phyloP scores from a whole-genome alignment of 2,888 invertebrate genomes.

The Scaptomyza reducta region DNA sequence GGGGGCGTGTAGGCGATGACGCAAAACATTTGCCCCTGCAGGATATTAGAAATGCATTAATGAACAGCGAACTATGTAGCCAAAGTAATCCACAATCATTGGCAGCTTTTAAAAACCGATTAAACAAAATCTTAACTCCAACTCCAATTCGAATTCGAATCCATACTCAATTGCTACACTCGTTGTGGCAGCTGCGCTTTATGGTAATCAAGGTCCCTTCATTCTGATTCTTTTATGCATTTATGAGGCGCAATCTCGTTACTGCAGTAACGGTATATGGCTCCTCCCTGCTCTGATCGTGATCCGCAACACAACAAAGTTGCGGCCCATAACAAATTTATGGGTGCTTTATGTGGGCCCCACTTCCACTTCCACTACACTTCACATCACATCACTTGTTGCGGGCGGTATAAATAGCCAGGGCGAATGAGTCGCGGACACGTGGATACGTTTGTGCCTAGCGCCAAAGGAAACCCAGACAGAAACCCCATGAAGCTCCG shows the following conservation, averaged over 20 bases:
- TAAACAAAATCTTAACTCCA: constrained; percentile 23
- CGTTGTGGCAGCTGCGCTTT: constrained; percentile 57
- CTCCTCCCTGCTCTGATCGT: not conserved
- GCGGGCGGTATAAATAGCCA: constrained; percentile 44
- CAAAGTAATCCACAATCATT: constrained; percentile 16
- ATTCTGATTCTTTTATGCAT: constrained; percentile 52
- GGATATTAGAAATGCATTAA: constrained; percentile 76
- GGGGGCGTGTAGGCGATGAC: constrained; percentile 81
- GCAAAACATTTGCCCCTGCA: constrained; percentile 60
- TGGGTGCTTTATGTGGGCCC: constrained; percentile 48
- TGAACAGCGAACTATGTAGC: not conserved
- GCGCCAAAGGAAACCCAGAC: constrained; percentile 40
- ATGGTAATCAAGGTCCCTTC: constrained; percentile 59
- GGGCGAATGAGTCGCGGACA: constrained; percentile 12
- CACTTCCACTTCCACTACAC: constrained; percentile 25
- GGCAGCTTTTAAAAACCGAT: constrained; percentile 74
- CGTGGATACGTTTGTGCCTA: constrained; percentile 28
- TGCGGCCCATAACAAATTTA: constrained; percentile 66
- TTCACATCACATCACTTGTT: constrained; percentile 39
- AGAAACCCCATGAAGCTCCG: not conserved
- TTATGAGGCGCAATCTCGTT: constrained; percentile 68
- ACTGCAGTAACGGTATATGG: constrained; percentile 58
- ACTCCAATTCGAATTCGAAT: not conserved
- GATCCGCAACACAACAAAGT: constrained; percentile 54
- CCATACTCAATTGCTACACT: constrained; percentile 16